phyloP scores from a whole-genome alignment of 2,113 vertebrate genomes.

The Paracanthobrama guichenoti region DNA sequence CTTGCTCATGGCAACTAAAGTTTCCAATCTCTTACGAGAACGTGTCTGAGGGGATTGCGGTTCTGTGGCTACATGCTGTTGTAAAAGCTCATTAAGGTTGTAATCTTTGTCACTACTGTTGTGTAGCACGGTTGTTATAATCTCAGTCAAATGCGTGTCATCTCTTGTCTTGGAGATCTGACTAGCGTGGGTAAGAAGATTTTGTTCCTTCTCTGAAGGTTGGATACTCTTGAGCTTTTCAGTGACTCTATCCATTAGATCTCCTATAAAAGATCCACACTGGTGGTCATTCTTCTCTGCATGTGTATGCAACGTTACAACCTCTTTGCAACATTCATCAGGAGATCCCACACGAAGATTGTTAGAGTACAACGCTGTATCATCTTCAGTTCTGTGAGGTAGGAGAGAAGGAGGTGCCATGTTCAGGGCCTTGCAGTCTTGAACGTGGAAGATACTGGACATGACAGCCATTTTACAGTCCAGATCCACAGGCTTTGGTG shows the following conservation, averaged over 20 bases:
- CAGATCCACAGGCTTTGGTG: conserved; percentile 80
- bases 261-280: conserved; percentile 78
- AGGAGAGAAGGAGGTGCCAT: conserved; percentile 81
- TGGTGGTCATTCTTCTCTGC: conserved; percentile 67
- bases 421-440: conserved; percentile 67
- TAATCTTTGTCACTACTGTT: conserved; percentile 83
- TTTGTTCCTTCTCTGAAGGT: conserved; percentile 78
- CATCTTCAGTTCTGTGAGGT: conserved; percentile 74
- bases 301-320: conserved; percentile 54
- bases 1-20: conserved; percentile 77
- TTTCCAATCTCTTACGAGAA: conserved; percentile 84
- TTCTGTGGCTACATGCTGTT: conserved; percentile 82
- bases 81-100: conserved; percentile 87
- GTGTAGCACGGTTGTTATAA: conserved; percentile 89
- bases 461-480: conserved; percentile 73
- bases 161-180: conserved; percentile 68
- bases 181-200: conserved; percentile 70
- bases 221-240: conserved; percentile 89
- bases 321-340: conserved; percentile 41
- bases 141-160: conserved; percentile 82
- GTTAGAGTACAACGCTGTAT: conserved; percentile 41
- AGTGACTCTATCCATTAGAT: conserved; percentile 87
- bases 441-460: conserved; percentile 62
- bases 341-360: not conserved
- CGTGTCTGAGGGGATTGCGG: conserved; percentile 87